phyloP scores from a whole-genome alignment of 2,888 invertebrate genomes.

The Cryptocephalus moraei region DNA sequence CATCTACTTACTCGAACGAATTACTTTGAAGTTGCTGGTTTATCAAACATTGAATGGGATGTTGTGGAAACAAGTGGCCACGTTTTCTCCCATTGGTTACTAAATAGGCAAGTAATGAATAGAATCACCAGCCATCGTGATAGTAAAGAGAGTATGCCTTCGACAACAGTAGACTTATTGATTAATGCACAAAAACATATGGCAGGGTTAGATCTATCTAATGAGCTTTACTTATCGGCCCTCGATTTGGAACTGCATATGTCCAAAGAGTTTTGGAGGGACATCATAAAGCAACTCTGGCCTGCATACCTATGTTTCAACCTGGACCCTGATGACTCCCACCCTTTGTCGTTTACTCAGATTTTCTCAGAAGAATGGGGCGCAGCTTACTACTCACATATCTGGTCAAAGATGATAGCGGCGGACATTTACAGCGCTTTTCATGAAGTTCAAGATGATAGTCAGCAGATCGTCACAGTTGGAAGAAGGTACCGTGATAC shows the following conservation, averaged over 20 bases:
- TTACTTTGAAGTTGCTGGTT: slow-evolving; percentile 75
- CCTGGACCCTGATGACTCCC: slow-evolving; percentile 67
- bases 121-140: slow-evolving; percentile 64
- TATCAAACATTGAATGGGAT: slow-evolving; percentile 90
- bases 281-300: slow-evolving; percentile 69
- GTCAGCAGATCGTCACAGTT: slow-evolving; percentile 45
- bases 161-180: slow-evolving; percentile 53
- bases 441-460: slow-evolving; percentile 50
- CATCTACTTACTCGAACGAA: slow-evolving; percentile 73
- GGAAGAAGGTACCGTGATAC: slow-evolving; percentile 71
- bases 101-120: slow-evolving; percentile 38
- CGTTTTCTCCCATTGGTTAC: slow-evolving; percentile 74
- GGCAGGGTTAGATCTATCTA: slow-evolving; percentile 68
- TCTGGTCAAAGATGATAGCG: slow-evolving; percentile 84
- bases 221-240: slow-evolving; percentile 69
- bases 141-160: slow-evolving; percentile 60
- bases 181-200: slow-evolving; percentile 59
- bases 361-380: slow-evolving; percentile 78
- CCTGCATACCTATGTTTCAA: slow-evolving; percentile 68
- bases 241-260: slow-evolving; percentile 77
- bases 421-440: slow-evolving; percentile 86
- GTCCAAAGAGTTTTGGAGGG: slow-evolving; percentile 71
- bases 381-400: slow-evolving; percentile 74
- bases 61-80: slow-evolving; percentile 74
- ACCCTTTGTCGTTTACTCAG: slow-evolving; percentile 74